Evolutionary conservation across 2,797 vertebrate species (phyloP).

Genomic region (Salmo trutta): DNA sequence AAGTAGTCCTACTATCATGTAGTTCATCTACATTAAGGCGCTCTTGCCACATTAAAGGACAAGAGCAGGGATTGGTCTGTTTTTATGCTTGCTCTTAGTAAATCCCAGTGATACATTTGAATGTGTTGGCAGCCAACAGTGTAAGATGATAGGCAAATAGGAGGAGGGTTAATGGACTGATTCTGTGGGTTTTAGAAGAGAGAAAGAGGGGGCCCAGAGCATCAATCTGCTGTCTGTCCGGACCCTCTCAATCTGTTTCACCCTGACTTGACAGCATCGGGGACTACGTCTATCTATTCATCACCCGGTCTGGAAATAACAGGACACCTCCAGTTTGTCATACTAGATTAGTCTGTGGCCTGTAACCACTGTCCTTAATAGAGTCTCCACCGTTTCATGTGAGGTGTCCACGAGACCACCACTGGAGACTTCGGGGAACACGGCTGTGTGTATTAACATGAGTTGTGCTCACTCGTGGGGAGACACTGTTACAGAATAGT

Average conservation of each 20-base stretch:
- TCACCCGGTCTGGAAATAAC: conserved; percentile 78
- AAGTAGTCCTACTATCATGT: neutral
- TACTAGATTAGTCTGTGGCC: conserved; percentile 80
- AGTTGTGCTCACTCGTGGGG: conserved; percentile 18
- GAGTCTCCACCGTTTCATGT: conserved; percentile 73
- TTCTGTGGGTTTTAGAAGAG: conserved; percentile 70
- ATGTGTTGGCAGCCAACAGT: conserved; percentile 41
- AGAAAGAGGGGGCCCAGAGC: conserved; percentile 52
- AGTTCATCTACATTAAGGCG: neutral
- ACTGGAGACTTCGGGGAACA: conserved; percentile 58
- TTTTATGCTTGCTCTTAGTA: conserved; percentile 19
- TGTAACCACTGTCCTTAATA: conserved; percentile 80
- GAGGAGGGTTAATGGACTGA: conserved; percentile 69
- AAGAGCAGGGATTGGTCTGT: conserved; percentile 2
- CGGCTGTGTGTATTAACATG: conserved; percentile 46
- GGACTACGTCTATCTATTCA: conserved; percentile 74
- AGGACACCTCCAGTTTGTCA: conserved; percentile 83
- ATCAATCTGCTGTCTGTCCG: conserved; percentile 76
- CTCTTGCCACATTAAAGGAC: neutral
- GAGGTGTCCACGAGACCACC: conserved; percentile 73
- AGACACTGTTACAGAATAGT: conserved; percentile 17
- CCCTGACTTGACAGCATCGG: conserved; percentile 78
- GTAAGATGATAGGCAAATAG: conserved; percentile 65
- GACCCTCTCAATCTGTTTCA: conserved; percentile 78
- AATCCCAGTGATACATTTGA: conserved; percentile 33